phyloP scores from a whole-genome alignment of 2,888 invertebrate genomes.

The Lapara coniferarum region DNA sequence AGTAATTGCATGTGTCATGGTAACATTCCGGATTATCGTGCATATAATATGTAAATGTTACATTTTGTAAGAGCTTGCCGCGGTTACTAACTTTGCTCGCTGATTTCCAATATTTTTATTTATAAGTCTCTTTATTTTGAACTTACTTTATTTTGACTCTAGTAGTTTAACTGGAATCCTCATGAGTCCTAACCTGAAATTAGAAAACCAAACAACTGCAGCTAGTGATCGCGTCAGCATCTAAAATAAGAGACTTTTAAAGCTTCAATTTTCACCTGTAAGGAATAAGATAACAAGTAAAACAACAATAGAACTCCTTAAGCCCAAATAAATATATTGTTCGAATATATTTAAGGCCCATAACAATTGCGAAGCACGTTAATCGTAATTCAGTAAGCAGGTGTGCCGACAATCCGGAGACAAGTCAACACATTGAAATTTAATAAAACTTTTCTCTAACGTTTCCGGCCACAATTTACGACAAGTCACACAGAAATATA shows the following conservation, averaged over 20 bases:
- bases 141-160: no score
- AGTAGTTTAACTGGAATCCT: no score
- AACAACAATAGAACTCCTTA: not conserved
- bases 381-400: constrained; percentile 71
- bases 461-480: constrained; percentile 43
- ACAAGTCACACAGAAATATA: constrained; percentile 35
- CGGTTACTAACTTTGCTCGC: no score
- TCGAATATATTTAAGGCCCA: constrained; percentile 48
- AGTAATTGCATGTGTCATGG: constrained; percentile 19
- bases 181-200: no score
- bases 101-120: not conserved
- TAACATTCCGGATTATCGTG: constrained; percentile 27
- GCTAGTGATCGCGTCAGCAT: no score
- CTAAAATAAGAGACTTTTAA: no score
- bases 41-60: not conserved
- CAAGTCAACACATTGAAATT: constrained; percentile 67
- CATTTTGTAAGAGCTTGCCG: no score
- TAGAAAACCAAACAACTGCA: no score
- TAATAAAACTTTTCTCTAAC: constrained; percentile 66
- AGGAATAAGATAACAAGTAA: not conserved
- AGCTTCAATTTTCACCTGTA: no score
- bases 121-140: no score
- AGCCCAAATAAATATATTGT: not conserved
- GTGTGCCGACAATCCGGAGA: constrained; percentile 69
- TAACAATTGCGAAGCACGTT: constrained; percentile 58